These are phyloP conservation scores for Berghia stephanieae DNA, from an alignment of 1,140 invertebrate genomes.

Conservation along the genomic window DNA sequence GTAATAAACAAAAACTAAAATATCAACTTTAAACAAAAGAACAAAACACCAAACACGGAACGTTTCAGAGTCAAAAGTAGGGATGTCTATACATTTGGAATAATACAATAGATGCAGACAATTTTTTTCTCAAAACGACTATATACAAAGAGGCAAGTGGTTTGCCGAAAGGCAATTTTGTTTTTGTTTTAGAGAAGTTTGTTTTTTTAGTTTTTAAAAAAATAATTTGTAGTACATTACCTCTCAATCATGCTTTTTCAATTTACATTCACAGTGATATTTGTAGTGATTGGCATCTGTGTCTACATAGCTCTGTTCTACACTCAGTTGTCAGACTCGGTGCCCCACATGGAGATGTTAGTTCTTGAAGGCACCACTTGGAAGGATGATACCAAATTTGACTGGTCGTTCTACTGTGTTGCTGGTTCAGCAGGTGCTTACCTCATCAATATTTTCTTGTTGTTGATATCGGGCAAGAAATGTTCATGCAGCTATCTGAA, in stretches of 20 bases:
- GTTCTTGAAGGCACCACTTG: too few relatives aligned
- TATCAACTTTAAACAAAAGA: too few relatives aligned
- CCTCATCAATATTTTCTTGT: slow-evolving; percentile 78
- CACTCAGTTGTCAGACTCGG: too few relatives aligned
- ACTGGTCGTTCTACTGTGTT: slow-evolving; percentile 83
- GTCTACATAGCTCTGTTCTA: slow-evolving; percentile 82
- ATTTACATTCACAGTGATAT: slow-evolving; percentile 74
- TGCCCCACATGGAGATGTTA: too few relatives aligned
- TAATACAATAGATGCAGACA: background rate
- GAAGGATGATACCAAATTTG: slow-evolving; percentile 75
- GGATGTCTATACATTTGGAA: too few relatives aligned
- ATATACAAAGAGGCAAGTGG: background rate
- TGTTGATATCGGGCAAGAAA: slow-evolving; percentile 70
- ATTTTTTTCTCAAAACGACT: background rate
- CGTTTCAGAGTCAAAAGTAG: too few relatives aligned
- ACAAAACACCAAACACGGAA: too few relatives aligned
- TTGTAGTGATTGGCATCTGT: slow-evolving; percentile 75
- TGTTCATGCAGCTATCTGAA: slow-evolving; percentile 45
- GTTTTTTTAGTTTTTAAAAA: background rate
- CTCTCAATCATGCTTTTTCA: background rate
- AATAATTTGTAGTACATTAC: background rate
- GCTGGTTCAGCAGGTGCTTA: slow-evolving; percentile 77
- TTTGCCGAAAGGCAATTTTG: background rate
- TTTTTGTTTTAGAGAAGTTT: too few relatives aligned
- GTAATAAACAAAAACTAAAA: too few relatives aligned